Percentiles rank a stretch among this genome's conserved stretches.
Conservation (phyloP, 1,140 invertebrate species). For the Glossosoma conforme region DNA sequence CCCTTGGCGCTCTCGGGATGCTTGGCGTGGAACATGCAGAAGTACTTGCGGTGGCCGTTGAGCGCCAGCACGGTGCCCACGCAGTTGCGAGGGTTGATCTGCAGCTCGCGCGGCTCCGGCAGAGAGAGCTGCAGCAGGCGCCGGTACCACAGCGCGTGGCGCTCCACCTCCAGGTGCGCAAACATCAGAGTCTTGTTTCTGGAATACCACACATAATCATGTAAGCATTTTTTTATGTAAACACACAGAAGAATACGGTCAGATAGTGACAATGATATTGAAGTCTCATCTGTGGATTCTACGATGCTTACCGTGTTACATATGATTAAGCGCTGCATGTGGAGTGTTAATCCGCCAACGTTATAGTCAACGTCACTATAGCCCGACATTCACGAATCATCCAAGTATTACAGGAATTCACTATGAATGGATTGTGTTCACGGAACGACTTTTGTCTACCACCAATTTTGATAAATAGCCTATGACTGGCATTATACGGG, state of each 20-base stretch:
- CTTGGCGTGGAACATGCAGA: constrained; percentile 97
- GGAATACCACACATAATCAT: constrained; percentile 29
- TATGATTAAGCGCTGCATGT: too few relatives aligned
- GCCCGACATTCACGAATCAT: not conserved
- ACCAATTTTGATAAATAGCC: too few relatives aligned
- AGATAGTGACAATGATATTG: too few relatives aligned
- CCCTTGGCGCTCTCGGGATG: constrained; percentile 58
- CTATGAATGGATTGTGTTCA: too few relatives aligned
- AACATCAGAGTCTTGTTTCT: constrained; percentile 91
- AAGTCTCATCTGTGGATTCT: too few relatives aligned
- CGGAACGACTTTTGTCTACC: too few relatives aligned
- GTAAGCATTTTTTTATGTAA: not conserved
- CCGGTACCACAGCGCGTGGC: constrained; percentile 89
- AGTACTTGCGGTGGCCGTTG: constrained; percentile 95
- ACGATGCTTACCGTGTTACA: too few relatives aligned
- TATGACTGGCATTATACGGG: too few relatives aligned
- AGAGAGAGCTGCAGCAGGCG: constrained; percentile 81
- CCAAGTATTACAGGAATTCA: too few relatives aligned
- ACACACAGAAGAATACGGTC: not conserved
- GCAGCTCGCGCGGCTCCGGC: constrained; percentile 72
- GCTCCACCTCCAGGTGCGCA: constrained; percentile 86
- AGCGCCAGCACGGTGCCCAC: constrained; percentile 94
- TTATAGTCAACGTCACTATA: too few relatives aligned
- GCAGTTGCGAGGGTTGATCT: constrained; percentile 95
- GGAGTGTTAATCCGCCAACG: too few relatives aligned